Percentiles rank a stretch among this genome's conserved stretches.
These are phyloP conservation scores for Vespertilio murinus DNA, from an alignment of 2,797 vertebrate species.

Conservation along the genomic window DNA sequence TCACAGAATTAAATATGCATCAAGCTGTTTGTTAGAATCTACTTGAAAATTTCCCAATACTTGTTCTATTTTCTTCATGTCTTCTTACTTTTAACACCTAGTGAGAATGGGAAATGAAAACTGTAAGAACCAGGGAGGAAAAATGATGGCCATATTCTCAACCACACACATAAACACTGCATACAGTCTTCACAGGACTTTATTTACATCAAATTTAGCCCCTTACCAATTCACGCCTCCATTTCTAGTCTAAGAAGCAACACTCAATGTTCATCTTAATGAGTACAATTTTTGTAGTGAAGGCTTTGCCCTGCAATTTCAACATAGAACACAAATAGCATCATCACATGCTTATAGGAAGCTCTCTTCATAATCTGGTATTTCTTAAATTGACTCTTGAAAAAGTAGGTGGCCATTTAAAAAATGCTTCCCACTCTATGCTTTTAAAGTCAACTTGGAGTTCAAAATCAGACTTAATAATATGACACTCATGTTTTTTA, in stretches of 20 bases:
- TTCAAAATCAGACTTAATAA: not conserved
- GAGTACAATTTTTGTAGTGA: not conserved
- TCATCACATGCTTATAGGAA: not conserved
- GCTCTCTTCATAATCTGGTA: not conserved
- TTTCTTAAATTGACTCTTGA: not conserved
- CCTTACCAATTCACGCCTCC: not conserved
- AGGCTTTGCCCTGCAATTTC: not conserved
- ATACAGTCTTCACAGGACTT: not conserved
- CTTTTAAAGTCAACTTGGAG: slow-evolving; percentile 8
- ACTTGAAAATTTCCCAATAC: slow-evolving; percentile 32
- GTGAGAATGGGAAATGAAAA: not conserved
- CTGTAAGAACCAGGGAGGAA: not conserved
- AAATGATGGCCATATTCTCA: not conserved
- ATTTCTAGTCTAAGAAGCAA: not conserved
- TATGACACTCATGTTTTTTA: not conserved
- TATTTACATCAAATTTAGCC: not conserved
- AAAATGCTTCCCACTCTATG: not conserved
- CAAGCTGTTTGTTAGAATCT: slow-evolving; percentile 12
- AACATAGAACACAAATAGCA: not conserved
- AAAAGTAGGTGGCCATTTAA: not conserved
- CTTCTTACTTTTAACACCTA: slow-evolving; percentile 26
- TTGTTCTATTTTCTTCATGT: not conserved
- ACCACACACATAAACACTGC: not conserved
- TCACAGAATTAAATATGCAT: slow-evolving; percentile 20
- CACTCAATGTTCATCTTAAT: not conserved